Base-by-base conservation (phyloP, 2,888 invertebrate genomes). In the Melolontha melolontha region DNA sequence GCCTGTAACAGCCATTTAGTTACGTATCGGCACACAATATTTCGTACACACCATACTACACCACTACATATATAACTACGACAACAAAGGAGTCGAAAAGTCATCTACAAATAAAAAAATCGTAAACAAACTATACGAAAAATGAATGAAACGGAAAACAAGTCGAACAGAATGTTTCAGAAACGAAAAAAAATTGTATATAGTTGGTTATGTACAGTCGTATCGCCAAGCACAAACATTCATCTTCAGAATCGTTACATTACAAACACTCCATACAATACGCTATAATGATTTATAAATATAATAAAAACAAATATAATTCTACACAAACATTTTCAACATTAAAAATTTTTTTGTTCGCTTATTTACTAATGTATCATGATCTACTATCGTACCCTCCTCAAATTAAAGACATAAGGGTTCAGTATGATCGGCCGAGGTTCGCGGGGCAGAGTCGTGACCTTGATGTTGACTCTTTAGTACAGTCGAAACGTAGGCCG, bases 1-100 rank as follows among this genome's bases (percentile, higher is more conserved):
- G 83, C 97, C 97, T 78, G 79, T 70, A 80, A 80, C 74, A 76
- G 75, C 77, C 76, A 62, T 29, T 57, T 64, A 67, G 72, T 79
- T 66, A 78, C 64, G 52, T 55, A 64, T 67, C 27, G 66, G 44
- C 44, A 63, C 62, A 67, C 29, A 29, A 70, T 70, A 64, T 68
- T 47, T 12, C 51, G 17, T 67, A 55, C 17, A 66, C 57, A 57
- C 66, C 64, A 67, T 34, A 67, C 67, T 54, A 63, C 63, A 52
- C 47, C 40, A 52, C 68, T 66, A 65, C 55, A 68, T 66, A 67
- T 67, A 73, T 34, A 67, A 50, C 67, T 67, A 70, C 64, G 54
- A 67, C 57, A 70, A 66, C 66, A 66, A 55, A 57, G 66, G 57
- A 47, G 40, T 57, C 29, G 59, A 66, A 34, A 66, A 59, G 50